Evolutionary conservation across 2,888 invertebrate genomes (phyloP).

Genomic region (Rambutsinella grinnellia): DNA sequence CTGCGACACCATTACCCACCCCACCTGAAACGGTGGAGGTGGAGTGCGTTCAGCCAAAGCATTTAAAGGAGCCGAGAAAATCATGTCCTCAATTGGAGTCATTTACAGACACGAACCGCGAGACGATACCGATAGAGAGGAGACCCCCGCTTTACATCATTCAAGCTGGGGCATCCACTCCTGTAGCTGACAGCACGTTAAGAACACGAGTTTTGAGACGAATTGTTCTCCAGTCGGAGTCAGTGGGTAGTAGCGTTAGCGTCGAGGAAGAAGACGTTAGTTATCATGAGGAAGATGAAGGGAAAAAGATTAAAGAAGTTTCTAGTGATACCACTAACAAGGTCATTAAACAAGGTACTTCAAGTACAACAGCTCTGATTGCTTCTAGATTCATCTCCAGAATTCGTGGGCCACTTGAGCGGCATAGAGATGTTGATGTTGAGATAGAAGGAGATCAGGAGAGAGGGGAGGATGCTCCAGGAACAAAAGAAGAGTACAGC

Average conservation of each 20-base stretch:
- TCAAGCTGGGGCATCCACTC: not conserved
- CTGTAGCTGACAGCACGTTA: not conserved
- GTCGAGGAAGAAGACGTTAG: not conserved
- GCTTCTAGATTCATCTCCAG: slow-evolving; percentile 10
- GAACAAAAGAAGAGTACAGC: slow-evolving; percentile 4
- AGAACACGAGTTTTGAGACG: not conserved
- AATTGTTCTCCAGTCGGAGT: not conserved
- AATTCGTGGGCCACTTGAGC: slow-evolving; percentile 19
- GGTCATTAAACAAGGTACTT: not conserved
- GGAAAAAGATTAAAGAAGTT: not conserved
- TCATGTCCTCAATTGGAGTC: slow-evolving; percentile 3
- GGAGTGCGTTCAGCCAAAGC: not conserved
- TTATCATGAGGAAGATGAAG: not conserved
- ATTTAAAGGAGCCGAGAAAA: not conserved
- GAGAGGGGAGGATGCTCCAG: no score
- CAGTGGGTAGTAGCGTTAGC: no score
- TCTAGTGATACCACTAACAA: not conserved
- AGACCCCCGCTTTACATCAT: slow-evolving; percentile 50
- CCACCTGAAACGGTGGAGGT: not conserved
- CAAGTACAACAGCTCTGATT: not conserved
- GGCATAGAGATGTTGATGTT: slow-evolving; percentile 17
- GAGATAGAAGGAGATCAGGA: not conserved
- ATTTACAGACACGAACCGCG: slow-evolving; percentile 26
- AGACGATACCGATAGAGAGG: slow-evolving; percentile 36
- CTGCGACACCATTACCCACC: not conserved